Evolutionary conservation across 2,113 vertebrate genomes (phyloP), one percentile per base, ranked within the genome.

Genomic region (Anolis carolinensis): DNA sequence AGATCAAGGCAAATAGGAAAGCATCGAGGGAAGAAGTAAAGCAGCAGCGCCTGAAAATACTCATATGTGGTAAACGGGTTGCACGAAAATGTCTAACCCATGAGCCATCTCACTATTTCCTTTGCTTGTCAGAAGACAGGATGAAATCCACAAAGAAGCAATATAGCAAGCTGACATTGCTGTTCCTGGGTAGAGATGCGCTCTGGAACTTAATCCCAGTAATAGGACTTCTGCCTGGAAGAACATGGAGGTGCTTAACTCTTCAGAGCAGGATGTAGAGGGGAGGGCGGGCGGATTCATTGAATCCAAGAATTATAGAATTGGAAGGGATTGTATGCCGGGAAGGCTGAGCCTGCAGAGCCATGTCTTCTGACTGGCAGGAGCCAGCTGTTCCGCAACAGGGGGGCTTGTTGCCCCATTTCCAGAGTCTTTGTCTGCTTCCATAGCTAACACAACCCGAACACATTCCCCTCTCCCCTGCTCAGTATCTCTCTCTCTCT

Each of bases 371-470:
- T 27, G 25, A 71, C 75, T 79, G n/a, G 11, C 79, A 25, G 62
- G 2, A 34, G 62, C 59, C 48, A 62, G 34, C 48, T 85, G 78
- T 78, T 70, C 44, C 68, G 48, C 84, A 59, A 48, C 62, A 81
- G 39, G 82, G 88, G 55, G 77, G 68, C 8, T 52, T 39, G 8
- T 44, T 81, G 70, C 34, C 50, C 11, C 52, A 77, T 74, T 87
- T 82, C 70, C 75, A 39, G 87, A 72, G 52, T 85, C 59, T 82
- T 87, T 84, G 55, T 86, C 86, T 82, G 32, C 71, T 20, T 84
- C 9, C 36, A 23, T 63, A 50, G 30, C 71, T 82, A 79, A 89
- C 88, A 86, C 82, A 90, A 82, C 93, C 84, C 36, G 82, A 79
- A 83, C 59, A 27, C 59, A 21, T 3, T 71, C 87, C 82, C 2